Conservation (phyloP, 2,797 vertebrate species). For the Macropus fuliginosus region DNA sequence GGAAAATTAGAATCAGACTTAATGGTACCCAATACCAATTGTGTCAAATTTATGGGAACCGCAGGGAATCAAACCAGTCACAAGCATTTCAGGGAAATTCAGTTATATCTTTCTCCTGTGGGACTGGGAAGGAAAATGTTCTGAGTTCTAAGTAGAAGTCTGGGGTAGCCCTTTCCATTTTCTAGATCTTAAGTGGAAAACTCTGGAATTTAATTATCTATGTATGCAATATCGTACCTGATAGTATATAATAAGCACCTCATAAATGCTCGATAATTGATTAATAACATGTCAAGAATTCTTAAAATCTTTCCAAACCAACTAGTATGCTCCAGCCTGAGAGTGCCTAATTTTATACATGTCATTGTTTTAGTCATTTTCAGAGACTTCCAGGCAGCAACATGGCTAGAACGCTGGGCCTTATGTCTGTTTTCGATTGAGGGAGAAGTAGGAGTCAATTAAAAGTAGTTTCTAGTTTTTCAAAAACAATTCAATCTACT, state of each 20-base stretch:
- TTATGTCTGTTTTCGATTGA: background rate
- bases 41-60: constrained; percentile 16
- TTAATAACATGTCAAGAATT: background rate
- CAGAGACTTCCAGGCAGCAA: background rate
- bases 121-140: background rate
- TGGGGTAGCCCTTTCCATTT: constrained; percentile 24
- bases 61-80: constrained; percentile 11
- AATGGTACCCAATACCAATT: constrained; percentile 4
- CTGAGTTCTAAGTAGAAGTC: background rate
- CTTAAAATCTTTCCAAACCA: background rate
- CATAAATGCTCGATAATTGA: background rate
- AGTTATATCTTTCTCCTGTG: background rate
- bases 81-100: constrained; percentile 1
- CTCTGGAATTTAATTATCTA: background rate
- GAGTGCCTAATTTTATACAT: background rate
- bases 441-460: background rate
- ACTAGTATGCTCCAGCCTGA: background rate
- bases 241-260: background rate
- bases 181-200: background rate
- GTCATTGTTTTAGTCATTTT: background rate
- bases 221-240: background rate
- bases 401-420: background rate
- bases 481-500: background rate
- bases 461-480: background rate
- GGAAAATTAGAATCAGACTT: background rate